Conservation (phyloP, 1,140 invertebrate genomes). For the Tribolium castaneum region DNA sequence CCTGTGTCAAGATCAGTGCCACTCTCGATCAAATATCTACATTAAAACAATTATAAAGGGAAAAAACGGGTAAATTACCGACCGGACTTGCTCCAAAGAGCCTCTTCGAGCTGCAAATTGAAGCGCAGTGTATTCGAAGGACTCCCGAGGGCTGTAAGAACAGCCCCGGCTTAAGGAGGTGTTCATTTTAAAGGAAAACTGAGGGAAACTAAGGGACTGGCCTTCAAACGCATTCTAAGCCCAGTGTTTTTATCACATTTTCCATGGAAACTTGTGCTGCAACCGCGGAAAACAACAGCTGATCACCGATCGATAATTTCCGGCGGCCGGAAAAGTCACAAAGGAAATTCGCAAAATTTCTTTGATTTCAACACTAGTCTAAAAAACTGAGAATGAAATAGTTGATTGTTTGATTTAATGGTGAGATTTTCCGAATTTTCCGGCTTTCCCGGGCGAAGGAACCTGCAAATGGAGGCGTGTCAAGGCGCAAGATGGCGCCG, state of each 20-base stretch:
- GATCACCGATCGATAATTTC: conserved; percentile 12
- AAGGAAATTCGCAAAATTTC: neutral
- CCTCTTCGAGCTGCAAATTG: conserved; percentile 58
- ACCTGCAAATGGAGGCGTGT: too few relatives aligned
- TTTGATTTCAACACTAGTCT: too few relatives aligned
- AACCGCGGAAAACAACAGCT: conserved; percentile 11
- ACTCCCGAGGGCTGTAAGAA: conserved; percentile 57
- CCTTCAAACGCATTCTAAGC: neutral
- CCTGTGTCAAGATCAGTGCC: conserved; percentile 71
- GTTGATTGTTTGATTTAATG: too few relatives aligned
- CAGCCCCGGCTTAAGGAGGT: conserved; percentile 48
- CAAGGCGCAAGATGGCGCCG: too few relatives aligned
- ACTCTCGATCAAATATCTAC: conserved; percentile 68
- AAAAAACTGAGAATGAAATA: too few relatives aligned
- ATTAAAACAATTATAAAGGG: conserved; percentile 15
- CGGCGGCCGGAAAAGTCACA: neutral
- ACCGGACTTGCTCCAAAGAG: conserved; percentile 58
- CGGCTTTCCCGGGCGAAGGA: too few relatives aligned
- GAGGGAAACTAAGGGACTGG: neutral
- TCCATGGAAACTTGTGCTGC: neutral
- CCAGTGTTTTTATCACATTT: conserved; percentile 25
- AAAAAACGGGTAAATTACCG: conserved; percentile 2
- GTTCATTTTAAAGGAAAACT: conserved; percentile 3
- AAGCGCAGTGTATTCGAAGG: conserved; percentile 56
- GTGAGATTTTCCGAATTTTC: too few relatives aligned